Conservation (phyloP, 2,113 vertebrate species). For the Anguilla rostrata region DNA sequence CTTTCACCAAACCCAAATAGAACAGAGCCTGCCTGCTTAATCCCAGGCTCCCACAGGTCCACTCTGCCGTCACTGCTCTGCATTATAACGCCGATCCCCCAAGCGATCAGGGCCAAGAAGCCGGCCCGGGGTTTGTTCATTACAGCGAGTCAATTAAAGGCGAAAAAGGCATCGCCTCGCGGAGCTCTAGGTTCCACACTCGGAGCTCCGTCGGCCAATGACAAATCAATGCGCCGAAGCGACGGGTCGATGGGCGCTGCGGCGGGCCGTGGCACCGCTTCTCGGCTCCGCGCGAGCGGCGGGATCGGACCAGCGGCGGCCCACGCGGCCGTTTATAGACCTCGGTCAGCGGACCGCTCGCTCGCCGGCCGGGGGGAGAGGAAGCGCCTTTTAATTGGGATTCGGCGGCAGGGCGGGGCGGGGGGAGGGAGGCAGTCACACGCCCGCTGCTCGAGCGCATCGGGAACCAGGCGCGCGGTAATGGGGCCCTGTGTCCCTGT, state of each 20-base stretch:
- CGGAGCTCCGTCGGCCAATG: slow-evolving; percentile 17
- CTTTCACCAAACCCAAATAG: not conserved
- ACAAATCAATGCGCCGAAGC: slow-evolving; percentile 16
- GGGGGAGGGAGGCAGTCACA: too few relatives aligned
- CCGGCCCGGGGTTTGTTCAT: not conserved
- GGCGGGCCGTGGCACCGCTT: not conserved
- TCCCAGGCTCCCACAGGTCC: not conserved
- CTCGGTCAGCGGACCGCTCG: not conserved
- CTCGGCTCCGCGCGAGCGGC: not conserved
- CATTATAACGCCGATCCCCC: not conserved
- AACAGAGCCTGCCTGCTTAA: not conserved
- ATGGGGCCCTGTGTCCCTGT: not conserved
- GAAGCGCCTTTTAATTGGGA: not conserved
- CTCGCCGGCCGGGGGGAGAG: not conserved
- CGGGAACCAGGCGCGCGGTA: not conserved
- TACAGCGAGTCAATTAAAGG: slow-evolving; percentile 20
- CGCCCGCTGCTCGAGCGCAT: not conserved
- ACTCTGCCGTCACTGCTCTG: not conserved
- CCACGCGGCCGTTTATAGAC: slow-evolving; percentile 7
- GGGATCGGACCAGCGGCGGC: not conserved
- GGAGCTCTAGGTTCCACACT: slow-evolving; percentile 12
- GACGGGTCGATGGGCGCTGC: slow-evolving; percentile 8
- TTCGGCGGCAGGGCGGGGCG: too few relatives aligned
- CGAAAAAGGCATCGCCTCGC: not conserved
- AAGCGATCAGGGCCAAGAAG: not conserved